Percentiles rank a stretch among this genome's conserved stretches.
These are phyloP conservation scores for Naja naja DNA, from an alignment of 2,113 vertebrate species.

Conservation along the genomic window DNA sequence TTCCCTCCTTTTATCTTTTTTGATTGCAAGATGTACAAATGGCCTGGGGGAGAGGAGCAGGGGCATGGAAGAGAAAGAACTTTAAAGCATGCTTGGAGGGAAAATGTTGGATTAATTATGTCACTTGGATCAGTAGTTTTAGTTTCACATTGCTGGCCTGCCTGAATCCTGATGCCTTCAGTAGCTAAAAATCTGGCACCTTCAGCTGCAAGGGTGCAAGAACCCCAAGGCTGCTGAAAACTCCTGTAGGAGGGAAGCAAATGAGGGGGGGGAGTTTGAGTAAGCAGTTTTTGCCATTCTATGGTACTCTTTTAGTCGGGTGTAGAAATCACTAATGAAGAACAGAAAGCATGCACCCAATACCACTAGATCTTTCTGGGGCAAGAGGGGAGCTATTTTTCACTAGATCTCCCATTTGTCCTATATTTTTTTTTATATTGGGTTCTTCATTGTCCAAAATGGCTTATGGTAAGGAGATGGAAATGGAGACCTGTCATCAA, in stretches of 20 bases:
- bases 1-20: slow-evolving; percentile 13
- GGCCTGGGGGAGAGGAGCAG: background rate
- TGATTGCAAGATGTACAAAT: background rate
- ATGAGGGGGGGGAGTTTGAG: background rate
- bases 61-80: slow-evolving; percentile 21
- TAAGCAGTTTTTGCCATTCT: background rate
- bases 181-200: slow-evolving; percentile 51
- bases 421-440: background rate
- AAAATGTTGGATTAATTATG: slow-evolving; percentile 51
- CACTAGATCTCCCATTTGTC: background rate
- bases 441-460: background rate
- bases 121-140: slow-evolving; percentile 46
- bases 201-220: background rate
- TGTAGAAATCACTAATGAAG: background rate
- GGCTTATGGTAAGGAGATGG: background rate
- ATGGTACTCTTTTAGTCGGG: background rate
- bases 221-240: background rate
- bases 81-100: slow-evolving; percentile 19
- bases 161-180: slow-evolving; percentile 44
- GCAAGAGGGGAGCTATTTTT: background rate
- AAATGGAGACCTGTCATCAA: background rate
- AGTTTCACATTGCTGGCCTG: slow-evolving; percentile 34
- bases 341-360: background rate
- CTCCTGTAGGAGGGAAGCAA: background rate
- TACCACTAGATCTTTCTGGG: background rate